phyloP scores from a whole-genome alignment of 2,797 vertebrate species.

The Babyrousa celebensis region DNA sequence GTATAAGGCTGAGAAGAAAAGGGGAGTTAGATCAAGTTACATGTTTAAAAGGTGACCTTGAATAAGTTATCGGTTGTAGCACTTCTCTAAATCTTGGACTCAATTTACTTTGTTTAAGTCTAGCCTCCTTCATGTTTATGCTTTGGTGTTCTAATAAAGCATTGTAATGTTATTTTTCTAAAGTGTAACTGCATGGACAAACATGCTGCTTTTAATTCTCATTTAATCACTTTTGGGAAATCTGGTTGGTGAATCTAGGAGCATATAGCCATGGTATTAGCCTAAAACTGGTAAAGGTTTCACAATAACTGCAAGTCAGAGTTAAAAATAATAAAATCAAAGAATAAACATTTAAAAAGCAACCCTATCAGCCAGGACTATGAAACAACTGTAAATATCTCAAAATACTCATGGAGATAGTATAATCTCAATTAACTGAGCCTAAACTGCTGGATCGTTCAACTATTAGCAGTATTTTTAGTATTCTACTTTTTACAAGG shows the following conservation, averaged over 20 bases:
- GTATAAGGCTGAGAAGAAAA: not conserved
- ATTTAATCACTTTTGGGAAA: constrained; percentile 50
- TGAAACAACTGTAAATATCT: constrained; percentile 12
- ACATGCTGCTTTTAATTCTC: not conserved
- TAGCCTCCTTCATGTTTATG: not conserved
- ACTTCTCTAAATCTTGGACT: constrained; percentile 12
- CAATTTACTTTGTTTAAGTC: not conserved
- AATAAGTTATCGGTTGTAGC: not conserved
- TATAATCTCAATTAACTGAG: constrained; percentile 27
- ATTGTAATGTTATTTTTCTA: not conserved
- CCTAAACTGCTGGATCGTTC: not conserved
- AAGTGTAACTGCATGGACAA: not conserved
- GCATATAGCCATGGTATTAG: not conserved
- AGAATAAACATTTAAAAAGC: not conserved
- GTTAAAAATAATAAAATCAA: constrained; percentile 7
- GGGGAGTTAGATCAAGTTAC: not conserved
- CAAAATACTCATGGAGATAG: not conserved
- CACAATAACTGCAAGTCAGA: not conserved
- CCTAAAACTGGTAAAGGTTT: constrained; percentile 31
- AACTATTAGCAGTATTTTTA: not conserved
- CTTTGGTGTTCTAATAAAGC: constrained; percentile 39
- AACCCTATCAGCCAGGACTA: not conserved
- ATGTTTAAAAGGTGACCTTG: constrained; percentile 4
- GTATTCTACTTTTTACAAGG: not conserved
- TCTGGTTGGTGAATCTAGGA: not conserved